phyloP scores from a whole-genome alignment of 2,113 vertebrate genomes.

The Orthonyx spaldingii region DNA sequence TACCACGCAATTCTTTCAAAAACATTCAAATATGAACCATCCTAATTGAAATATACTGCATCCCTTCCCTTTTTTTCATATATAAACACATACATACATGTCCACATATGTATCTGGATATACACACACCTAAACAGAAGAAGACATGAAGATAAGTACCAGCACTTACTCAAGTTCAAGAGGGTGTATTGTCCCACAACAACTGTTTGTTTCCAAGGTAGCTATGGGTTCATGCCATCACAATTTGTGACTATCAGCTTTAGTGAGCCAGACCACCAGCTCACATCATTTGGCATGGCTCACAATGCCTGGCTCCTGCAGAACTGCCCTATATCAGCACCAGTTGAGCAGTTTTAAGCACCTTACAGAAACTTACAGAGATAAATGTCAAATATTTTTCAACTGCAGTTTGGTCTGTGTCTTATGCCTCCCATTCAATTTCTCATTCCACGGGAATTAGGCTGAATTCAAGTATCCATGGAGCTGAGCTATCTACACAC shows the following conservation, averaged over 20 bases:
- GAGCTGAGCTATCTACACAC: not conserved
- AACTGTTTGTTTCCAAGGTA: not conserved
- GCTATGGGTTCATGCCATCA: accelerated
- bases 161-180: not conserved
- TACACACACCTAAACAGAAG: not conserved
- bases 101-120: not conserved
- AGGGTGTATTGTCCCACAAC: not conserved
- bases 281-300: not conserved
- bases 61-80: not conserved
- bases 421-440: not conserved
- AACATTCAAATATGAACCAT: not conserved
- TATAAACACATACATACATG: not conserved
- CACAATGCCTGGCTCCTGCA: not conserved
- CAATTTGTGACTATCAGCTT: not conserved
- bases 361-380: not conserved
- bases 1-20: not conserved
- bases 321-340: not conserved
- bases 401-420: not conserved
- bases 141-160: not conserved
- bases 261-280: not conserved
- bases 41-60: not conserved
- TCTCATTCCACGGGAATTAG: not conserved
- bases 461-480: not conserved
- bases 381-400: not conserved
- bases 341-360: not conserved